Evolutionary conservation across 2,888 invertebrate species (phyloP).

Genomic region (Cheilosia vernalis): DNA sequence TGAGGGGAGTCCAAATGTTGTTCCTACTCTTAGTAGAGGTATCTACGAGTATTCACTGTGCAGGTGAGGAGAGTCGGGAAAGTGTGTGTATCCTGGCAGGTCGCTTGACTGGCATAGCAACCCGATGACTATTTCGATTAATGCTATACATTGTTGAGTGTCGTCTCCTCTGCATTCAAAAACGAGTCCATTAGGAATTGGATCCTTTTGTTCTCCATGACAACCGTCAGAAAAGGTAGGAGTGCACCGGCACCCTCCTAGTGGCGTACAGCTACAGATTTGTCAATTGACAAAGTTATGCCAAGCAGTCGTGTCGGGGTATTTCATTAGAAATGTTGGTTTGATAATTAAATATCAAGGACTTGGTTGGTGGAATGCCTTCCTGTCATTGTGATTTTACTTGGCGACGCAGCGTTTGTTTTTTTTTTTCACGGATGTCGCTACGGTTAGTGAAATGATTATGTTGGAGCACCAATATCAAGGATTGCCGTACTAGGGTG

Average conservation of each 20-base stretch:
- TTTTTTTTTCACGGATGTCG: too few species aligned
- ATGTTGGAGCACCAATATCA: too few species aligned
- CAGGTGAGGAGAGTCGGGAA: neutral
- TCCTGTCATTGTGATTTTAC: slow-evolving; percentile 28
- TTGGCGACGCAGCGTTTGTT: too few species aligned
- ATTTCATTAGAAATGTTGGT: slow-evolving; percentile 52
- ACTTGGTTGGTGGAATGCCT: slow-evolving; percentile 30
- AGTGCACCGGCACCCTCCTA: neutral
- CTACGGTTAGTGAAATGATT: too few species aligned
- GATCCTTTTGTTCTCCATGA: slow-evolving; percentile 44
- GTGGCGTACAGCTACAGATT: slow-evolving; percentile 46
- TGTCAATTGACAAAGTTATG: slow-evolving; percentile 44
- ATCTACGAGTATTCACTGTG: neutral
- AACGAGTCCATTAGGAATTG: slow-evolving; percentile 51
- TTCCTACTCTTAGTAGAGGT: neutral
- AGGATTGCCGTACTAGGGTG: too few species aligned
- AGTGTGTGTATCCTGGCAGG: neutral
- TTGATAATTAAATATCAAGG: slow-evolving; percentile 56
- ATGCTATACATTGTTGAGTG: slow-evolving; percentile 55
- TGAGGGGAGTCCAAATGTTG: too few species aligned
- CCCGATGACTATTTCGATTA: slow-evolving; percentile 58
- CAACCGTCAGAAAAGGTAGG: slow-evolving; percentile 26
- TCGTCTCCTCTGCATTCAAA: slow-evolving; percentile 28
- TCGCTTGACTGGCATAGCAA: slow-evolving; percentile 23
- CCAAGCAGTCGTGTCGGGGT: slow-evolving; percentile 33